Base-by-base conservation (phyloP, 92 coral and sea anemone genomes). In the Bergia sp. region DNA sequence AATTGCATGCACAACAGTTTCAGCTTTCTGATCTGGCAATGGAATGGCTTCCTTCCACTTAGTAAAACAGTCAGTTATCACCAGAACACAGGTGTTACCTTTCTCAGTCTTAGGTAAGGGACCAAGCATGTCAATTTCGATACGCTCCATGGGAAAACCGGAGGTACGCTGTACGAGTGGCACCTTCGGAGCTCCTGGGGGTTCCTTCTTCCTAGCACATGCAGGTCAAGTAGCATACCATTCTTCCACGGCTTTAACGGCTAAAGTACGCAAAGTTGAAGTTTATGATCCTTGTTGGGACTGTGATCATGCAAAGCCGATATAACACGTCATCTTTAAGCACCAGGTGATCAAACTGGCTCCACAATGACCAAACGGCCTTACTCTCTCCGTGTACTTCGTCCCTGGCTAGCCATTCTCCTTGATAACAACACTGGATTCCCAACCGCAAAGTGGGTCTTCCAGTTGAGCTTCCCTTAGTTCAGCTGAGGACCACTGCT, bases 161-260 rank as follows among this genome's bases (percentile, higher is more conserved):
- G 73, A 37, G 29, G 73, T 81, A 44, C 84, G 73, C 81, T 76
- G 89, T 36, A 76, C 81, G 20, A 86, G 84, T 7, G 89, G 89
- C 7, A n/a, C 84, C 82, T 65, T 86, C 38, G 47, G 66, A 10
- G 84, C 77, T 49, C 82, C 45, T 21, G 44, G 66, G 49, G 89
- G 89, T n/a, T n/a, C n/a, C 82, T 86, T 76, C 73, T 61, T 82
- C 41, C 75, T 82, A 82, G 86, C 86, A 82, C 72, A 82, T 82
- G 86, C 71, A 82, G 42, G 36, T 23, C 50, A 3, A 3, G 20
- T 11, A 64, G 23, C n/a, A n/a, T 20, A 64, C 71, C 23, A 15
- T 64, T 12, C n/a, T n/a, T n/a, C n/a, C n/a, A n/a, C n/a, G 18
- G 71, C 8, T 4, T 13, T 15, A 64, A 13, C 10, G 71, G 10